Percentiles rank a stretch among this genome's conserved stretches.
Conservation (phyloP, 1,140 invertebrate species). For the Zaprionus africanus region DNA sequence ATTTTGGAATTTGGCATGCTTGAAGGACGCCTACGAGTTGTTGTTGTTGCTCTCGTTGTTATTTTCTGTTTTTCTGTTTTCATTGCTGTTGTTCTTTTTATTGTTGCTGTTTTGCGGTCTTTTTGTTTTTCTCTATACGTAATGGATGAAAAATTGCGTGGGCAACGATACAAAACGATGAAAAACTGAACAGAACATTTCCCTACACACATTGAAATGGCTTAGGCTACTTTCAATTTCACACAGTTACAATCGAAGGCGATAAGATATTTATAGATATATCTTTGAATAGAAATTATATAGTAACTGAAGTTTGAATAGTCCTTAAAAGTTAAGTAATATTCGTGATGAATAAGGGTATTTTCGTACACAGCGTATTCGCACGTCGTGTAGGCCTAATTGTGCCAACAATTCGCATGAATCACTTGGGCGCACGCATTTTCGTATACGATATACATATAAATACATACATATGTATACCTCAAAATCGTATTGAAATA, state of each 20-base stretch:
- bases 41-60: slow-evolving; percentile 24
- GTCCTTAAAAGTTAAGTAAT: not conserved
- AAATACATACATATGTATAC: too few species aligned
- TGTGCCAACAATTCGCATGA: not conserved
- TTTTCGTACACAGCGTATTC: not conserved
- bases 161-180: slow-evolving; percentile 4
- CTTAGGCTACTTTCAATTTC: not conserved
- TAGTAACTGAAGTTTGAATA: not conserved
- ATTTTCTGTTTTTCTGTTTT: slow-evolving; percentile 1
- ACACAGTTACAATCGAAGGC: too few species aligned
- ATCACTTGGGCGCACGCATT: slow-evolving; percentile 12
- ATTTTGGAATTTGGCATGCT: slow-evolving; percentile 80
- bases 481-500: not conserved
- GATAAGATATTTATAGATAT: too few species aligned
- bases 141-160: slow-evolving; percentile 17
- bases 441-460: slow-evolving; percentile 5
- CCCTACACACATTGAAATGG: not conserved
- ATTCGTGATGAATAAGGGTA: not conserved
- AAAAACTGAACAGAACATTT: not conserved
- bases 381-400: not conserved
- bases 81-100: slow-evolving; percentile 4
- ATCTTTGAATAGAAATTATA: not conserved
- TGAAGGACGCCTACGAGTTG: slow-evolving; percentile 73
- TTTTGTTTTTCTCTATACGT: slow-evolving; percentile 28
- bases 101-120: slow-evolving; percentile 26